These are phyloP conservation scores for Eupithecia exiguata DNA, from an alignment of 2,888 invertebrate species.

Conservation along the genomic window DNA sequence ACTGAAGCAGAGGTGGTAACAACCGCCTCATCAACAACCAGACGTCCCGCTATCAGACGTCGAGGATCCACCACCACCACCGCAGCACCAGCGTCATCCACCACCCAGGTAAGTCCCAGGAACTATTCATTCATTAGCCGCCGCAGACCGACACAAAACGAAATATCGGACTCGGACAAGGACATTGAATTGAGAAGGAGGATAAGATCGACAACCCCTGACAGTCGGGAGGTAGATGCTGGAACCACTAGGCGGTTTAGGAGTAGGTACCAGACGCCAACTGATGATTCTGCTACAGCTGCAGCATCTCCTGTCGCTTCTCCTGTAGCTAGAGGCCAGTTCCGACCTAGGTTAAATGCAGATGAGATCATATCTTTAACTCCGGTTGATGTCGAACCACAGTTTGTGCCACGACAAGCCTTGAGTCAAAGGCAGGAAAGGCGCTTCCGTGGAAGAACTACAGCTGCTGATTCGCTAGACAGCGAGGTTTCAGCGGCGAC, in stretches of 20 bases:
- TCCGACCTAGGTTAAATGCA: slow-evolving; percentile 63
- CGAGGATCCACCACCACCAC: slow-evolving; percentile 61
- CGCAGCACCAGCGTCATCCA: slow-evolving; percentile 57
- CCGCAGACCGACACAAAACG: slow-evolving; percentile 73
- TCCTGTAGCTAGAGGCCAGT: slow-evolving; percentile 65
- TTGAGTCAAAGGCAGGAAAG: slow-evolving; percentile 51
- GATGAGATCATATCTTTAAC: slow-evolving; percentile 83
- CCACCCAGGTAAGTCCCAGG: slow-evolving; percentile 84
- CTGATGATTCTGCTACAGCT: slow-evolving; percentile 70
- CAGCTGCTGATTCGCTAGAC: slow-evolving; percentile 61
- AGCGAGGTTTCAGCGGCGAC: slow-evolving; percentile 76
- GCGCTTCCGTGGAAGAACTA: slow-evolving; percentile 55
- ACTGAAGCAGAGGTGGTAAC: slow-evolving; percentile 59
- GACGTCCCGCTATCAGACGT: slow-evolving; percentile 60
- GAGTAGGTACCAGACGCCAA: slow-evolving; percentile 57
- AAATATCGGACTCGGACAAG: slow-evolving; percentile 69
- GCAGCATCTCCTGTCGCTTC: slow-evolving; percentile 69
- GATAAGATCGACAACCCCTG: slow-evolving; percentile 79
- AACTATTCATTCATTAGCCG: slow-evolving; percentile 78
- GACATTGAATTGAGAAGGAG: slow-evolving; percentile 63
- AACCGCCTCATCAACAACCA: slow-evolving; percentile 49
- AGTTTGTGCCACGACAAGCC: slow-evolving; percentile 59
- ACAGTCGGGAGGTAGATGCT: slow-evolving; percentile 71
- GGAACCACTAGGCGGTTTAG: slow-evolving; percentile 56
- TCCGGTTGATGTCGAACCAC: slow-evolving; percentile 73